Conservation (phyloP, 2,888 invertebrate species). For the Myopa testacea region DNA sequence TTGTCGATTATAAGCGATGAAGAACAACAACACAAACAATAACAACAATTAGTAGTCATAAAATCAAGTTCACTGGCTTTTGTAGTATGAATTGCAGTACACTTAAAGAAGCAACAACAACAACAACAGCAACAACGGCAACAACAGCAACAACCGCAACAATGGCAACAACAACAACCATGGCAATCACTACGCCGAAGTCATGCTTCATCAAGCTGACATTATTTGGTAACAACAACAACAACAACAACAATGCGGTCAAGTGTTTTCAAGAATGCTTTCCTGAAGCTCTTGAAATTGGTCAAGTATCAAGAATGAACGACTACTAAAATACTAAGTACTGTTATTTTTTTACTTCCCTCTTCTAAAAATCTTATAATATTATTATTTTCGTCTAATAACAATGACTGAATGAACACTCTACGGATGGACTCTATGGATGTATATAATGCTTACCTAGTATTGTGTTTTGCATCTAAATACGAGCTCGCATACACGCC, state of each 20-base stretch:
- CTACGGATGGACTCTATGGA: too few relatives aligned
- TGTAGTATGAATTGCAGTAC: too few relatives aligned
- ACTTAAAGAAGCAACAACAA: background rate
- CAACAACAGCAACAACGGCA: constrained; percentile 6
- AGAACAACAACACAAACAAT: background rate
- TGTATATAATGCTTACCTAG: constrained; percentile 67
- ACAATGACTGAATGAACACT: too few relatives aligned
- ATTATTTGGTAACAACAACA: background rate
- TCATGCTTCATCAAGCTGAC: constrained; percentile 9
- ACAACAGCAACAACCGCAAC: background rate
- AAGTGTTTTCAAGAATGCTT: background rate
- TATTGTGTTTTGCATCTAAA: constrained; percentile 60
- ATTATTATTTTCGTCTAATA: too few relatives aligned
- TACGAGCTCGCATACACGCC: constrained; percentile 81
- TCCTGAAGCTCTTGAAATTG: too few relatives aligned
- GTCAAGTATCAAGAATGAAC: too few relatives aligned
- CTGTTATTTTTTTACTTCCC: too few relatives aligned
- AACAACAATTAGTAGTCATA: constrained; percentile 2
- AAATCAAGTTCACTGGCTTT: constrained; percentile 24
- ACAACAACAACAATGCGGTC: background rate
- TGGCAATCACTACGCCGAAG: background rate
- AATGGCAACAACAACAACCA: background rate
- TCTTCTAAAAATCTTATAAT: too few relatives aligned
- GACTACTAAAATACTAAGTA: too few relatives aligned
- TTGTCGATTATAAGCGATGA: background rate